Evolutionary conservation across 2,888 invertebrate species (phyloP).

Genomic region (Calliopum simillimum): DNA sequence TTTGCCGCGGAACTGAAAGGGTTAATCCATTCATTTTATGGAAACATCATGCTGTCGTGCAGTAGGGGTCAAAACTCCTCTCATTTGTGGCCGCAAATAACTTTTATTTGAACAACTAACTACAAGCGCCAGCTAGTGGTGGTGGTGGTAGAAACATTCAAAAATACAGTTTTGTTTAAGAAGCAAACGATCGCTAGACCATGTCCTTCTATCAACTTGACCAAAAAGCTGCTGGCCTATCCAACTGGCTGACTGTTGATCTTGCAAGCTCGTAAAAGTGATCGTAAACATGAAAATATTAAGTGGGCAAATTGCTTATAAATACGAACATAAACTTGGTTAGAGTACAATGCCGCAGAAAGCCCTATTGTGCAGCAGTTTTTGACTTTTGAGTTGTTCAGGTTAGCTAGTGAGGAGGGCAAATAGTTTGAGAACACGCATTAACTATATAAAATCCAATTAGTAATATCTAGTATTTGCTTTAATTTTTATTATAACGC

Average conservation of each 20-base stretch:
- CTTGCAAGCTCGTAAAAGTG: constrained; percentile 38
- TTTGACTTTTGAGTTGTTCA: constrained; percentile 9
- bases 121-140: constrained; percentile 50
- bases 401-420: neutral
- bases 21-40: constrained; percentile 52
- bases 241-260: neutral
- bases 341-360: neutral
- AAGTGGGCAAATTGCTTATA: constrained; percentile 47
- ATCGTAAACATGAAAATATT: constrained; percentile 39
- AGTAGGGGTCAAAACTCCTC: constrained; percentile 43
- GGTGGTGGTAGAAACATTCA: neutral
- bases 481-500: neutral
- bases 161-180: constrained; percentile 12
- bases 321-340: constrained; percentile 41
- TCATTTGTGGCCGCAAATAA: constrained; percentile 47
- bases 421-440: neutral
- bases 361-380: neutral
- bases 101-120: constrained; percentile 47
- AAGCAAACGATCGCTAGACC: neutral
- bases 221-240: constrained; percentile 12
- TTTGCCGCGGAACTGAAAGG: too few relatives aligned
- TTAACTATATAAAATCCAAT: neutral
- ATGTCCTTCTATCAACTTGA: constrained; percentile 11
- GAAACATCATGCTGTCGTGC: constrained; percentile 36
- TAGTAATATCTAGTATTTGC: neutral